These are phyloP conservation scores for Alexandromys fortis DNA, from an alignment of 2,113 vertebrate genomes.

Conservation along the genomic window DNA sequence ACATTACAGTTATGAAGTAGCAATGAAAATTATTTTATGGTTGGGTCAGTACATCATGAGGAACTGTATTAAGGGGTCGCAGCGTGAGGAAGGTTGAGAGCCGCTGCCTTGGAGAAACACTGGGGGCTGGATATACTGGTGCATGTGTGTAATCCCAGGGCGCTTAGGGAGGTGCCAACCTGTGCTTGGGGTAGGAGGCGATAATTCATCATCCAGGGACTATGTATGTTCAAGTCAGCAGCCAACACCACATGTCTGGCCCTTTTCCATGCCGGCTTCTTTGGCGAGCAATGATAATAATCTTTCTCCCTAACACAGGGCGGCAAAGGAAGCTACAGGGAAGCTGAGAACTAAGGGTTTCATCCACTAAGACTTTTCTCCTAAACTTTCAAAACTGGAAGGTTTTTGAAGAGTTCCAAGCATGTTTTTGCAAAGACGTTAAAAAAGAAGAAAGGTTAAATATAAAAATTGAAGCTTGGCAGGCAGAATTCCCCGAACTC, in stretches of 20 bases:
- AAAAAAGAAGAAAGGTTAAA: slow-evolving; percentile 80
- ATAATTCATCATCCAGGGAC: not conserved
- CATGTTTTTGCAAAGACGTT: slow-evolving; percentile 78
- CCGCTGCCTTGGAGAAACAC: not conserved
- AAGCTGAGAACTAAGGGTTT: slow-evolving; percentile 50
- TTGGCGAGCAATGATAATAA: not conserved
- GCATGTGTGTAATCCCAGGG: not conserved
- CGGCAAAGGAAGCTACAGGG: not conserved
- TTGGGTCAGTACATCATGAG: too few relatives aligned
- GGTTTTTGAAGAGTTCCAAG: slow-evolving; percentile 75
- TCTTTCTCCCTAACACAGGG: not conserved
- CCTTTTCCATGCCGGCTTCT: not conserved
- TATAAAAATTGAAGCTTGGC: slow-evolving; percentile 79
- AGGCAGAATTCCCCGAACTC: slow-evolving; percentile 80
- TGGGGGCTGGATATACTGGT: not conserved
- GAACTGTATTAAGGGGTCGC: not conserved
- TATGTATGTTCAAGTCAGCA: not conserved
- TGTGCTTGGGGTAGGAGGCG: not conserved
- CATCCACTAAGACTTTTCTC: slow-evolving; percentile 48
- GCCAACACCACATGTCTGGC: not conserved
- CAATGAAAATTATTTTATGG: not conserved
- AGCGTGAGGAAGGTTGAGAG: not conserved
- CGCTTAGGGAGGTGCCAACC: not conserved
- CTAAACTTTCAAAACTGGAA: slow-evolving; percentile 73
- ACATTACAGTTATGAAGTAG: not conserved